Base-by-base conservation (phyloP, 2,797 vertebrate genomes). In the Staurois parvus region DNA sequence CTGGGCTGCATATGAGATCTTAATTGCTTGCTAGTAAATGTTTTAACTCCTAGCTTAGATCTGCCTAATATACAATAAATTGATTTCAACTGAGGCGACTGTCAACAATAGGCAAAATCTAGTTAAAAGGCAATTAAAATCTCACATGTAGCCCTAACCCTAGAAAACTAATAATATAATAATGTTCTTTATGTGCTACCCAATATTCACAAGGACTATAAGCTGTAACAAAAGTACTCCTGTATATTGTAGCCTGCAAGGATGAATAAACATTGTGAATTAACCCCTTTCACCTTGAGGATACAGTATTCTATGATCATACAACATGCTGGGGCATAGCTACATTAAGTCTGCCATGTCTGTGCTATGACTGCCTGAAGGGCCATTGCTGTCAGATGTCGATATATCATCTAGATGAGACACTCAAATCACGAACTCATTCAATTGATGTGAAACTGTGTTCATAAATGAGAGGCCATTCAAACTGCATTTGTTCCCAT, bases 251-350 rank as follows among this genome's bases (percentile, higher is more conserved):
- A 76, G 59, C 21, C 73, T 66, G 62, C 66, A 75, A 28, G 19
- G 26, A 37, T 67, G 34, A 67, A 34, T 66, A 73, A 66, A 34
- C 42, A 29, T 67, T 74, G 37, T n/a, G 21, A 66, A 74, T 28
- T 72, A 84, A 79, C 83, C 64, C 42, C 52, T 77, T 69, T 59
- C 26, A 84, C 34, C 76, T 62, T 84, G 48, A 79, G 64, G 48
- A 67, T n/a, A 19, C 72, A 28, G 28, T 17, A 7, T n/a, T 32
- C 29, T 75, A 13, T 75, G 17, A 75, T 75, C 37, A 62, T 73
- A 48, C 26, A 37, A 40, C 52, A 40, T 62, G 52, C 34, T 28
- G 34, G n/a, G 64, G 15, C 64, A 28, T n/a, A 68, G 62, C 24
- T 45, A 29, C 64, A 69, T 28, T 28, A 24, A 79, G 24, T 68